Base-by-base conservation (phyloP, 2,113 vertebrate genomes). In the Plecotus auritus region DNA sequence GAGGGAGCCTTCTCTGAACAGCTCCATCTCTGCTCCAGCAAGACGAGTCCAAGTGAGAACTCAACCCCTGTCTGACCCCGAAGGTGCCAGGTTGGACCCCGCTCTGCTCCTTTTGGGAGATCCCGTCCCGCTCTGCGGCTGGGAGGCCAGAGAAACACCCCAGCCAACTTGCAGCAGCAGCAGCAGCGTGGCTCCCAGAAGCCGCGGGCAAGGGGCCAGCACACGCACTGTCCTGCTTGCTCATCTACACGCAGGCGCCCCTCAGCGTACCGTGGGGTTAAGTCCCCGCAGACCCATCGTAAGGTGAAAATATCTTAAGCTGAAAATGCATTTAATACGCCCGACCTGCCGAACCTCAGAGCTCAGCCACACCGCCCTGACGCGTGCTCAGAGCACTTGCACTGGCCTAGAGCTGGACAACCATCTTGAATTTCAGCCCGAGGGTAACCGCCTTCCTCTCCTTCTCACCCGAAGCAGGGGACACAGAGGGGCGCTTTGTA, bases 21-120 rank as follows among this genome's bases (percentile, higher is more conserved):
- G 56, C 92, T 93, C 93, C 85, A 84, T 18, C n/a, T 70, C 45
- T 80, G 35, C 64, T 87, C 78, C 86, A 96, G 80, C 37, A 76
- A 83, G 54, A 54, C 70, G 76, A 93, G 95, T 49, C 45, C 64
- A 83, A 86, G 40, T 54, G 81, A 72, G 96, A 90, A 61, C 32
- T 61, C 42, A n/a, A n/a, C n/a, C n/a, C n/a, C n/a, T n/a, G n/a
- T n/a, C n/a, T n/a, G n/a, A n/a, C n/a, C n/a, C n/a, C 37, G 37
- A 40, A 40, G 37, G 37, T 40, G 37, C 37, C 37, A 40, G 37
- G 37, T 40, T 40, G 4, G 37, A 40, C 37, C 37, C 37, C 6
- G 7, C 42, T 8, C 42, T 42, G 42, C 42, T 90, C 80, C 35
- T 59, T 61, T 92, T 94, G 78, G 73, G 54, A 96, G 69, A 84